Evolutionary conservation across 2,888 invertebrate genomes (phyloP), one percentile per base, ranked within the genome.

Genomic region (Heteromyza rotundicornis): DNA sequence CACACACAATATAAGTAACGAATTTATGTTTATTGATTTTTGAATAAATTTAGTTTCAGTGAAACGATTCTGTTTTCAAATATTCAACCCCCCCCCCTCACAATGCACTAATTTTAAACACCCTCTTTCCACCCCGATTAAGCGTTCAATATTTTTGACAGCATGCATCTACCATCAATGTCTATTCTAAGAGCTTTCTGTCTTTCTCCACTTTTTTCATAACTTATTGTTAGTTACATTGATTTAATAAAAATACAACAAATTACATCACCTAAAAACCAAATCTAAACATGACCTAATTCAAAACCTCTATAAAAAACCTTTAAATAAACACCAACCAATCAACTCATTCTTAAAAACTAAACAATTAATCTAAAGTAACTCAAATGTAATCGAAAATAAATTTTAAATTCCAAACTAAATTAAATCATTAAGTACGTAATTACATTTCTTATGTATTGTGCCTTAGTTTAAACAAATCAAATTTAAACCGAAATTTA

Each of bases 101-200:
- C 62, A 60, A 27, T 60, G 65, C 67, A 65, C 67, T 60, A 60
- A 59, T 64, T 64, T 40, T 40, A 40, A n/a, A n/a, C 55, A 44
- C 36, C 47, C 62, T 62, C 57, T 70, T 64, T 44, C 19, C 66
- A 69, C 69, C 68, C 73, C 60, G 68, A 70, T 72, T 76, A 76
- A 77, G 69, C 62, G 79, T 77, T 77, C 68, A 63, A 76, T 72
- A 12, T 71, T 75, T 77, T 78, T 77, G 74, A 78, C 71, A 74
- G 77, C 77, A 77, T 77, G 77, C 77, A 70, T 74, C 74, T 78
- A 76, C 71, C 71, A 72, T 77, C 76, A 78, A 73, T 77, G 77
- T 77, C 77, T 77, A 75, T 74, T 71, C 69, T 78, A 75, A 78
- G 51, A 63, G 55, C 55, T 60, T 58, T 56, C n/a, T 44, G 44